Percentiles rank a stretch among this genome's conserved stretches.
These are phyloP conservation scores for Serrognathus titanus DNA, from an alignment of 2,888 invertebrate genomes.

Conservation along the genomic window DNA sequence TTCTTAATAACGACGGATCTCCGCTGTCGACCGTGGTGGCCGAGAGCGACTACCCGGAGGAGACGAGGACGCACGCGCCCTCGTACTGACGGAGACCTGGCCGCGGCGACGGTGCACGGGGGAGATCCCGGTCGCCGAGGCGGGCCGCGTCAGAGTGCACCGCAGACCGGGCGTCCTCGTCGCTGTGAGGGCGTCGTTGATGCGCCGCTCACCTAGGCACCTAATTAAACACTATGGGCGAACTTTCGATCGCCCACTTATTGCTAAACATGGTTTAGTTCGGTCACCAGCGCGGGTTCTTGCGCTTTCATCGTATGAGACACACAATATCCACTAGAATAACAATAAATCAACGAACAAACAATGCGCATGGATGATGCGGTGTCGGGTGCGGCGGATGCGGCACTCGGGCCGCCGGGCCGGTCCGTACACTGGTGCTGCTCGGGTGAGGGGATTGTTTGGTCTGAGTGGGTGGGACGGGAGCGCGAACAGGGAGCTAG, in stretches of 20 bases:
- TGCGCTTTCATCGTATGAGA: slow-evolving; percentile 31
- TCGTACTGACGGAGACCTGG: slow-evolving; percentile 26
- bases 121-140: slow-evolving; percentile 21
- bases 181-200: slow-evolving; percentile 28
- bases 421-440: slow-evolving; percentile 30
- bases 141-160: slow-evolving; percentile 37
- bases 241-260: slow-evolving; percentile 44
- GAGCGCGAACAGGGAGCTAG: slow-evolving; percentile 52
- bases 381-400: slow-evolving; percentile 20
- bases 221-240: slow-evolving; percentile 48
- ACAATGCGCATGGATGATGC: slow-evolving; percentile 32
- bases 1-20: slow-evolving; percentile 11
- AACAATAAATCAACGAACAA: slow-evolving; percentile 44
- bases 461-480: slow-evolving; percentile 31
- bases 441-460: slow-evolving; percentile 30
- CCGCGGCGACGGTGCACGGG: slow-evolving; percentile 37
- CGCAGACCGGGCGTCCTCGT: slow-evolving; percentile 38
- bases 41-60: slow-evolving; percentile 12
- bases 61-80: slow-evolving; percentile 36
- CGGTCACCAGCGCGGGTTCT: slow-evolving; percentile 38
- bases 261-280: slow-evolving; percentile 46
- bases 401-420: slow-evolving; percentile 21
- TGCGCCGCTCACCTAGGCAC: slow-evolving; percentile 45
- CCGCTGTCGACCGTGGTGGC: slow-evolving; percentile 17
- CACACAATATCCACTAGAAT: slow-evolving; percentile 35